Conservation (phyloP, 2,797 vertebrate genomes). For the Acanthurus leucopareius region DNA sequence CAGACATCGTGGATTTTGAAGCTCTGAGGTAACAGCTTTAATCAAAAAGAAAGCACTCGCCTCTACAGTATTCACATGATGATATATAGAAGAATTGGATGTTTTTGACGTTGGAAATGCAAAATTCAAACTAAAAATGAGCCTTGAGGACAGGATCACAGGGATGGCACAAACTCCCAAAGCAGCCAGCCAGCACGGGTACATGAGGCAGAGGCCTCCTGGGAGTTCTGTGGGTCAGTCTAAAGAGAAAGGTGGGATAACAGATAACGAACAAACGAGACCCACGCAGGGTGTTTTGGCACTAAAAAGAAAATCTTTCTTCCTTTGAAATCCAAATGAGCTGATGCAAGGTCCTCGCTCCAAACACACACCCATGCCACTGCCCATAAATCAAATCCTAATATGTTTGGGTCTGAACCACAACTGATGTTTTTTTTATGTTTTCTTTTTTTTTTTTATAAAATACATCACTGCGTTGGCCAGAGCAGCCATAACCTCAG, state of each 20-base stretch:
- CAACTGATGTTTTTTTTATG: conserved; percentile 27
- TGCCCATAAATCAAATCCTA: conserved; percentile 53
- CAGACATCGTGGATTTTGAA: conserved; percentile 21
- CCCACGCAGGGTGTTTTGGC: conserved; percentile 60
- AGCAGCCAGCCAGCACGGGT: conserved; percentile 44
- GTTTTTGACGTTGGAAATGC: conserved; percentile 32
- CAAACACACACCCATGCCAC: conserved; percentile 46
- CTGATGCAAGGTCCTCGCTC: conserved; percentile 54
- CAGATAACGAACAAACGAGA: conserved; percentile 60
- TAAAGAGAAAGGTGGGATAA: conserved; percentile 49
- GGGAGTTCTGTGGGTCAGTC: conserved; percentile 73
- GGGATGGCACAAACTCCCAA: conserved; percentile 60
- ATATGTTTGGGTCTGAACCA: conserved; percentile 51
- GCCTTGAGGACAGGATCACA: conserved; percentile 56
- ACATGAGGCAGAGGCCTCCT: conserved; percentile 40
- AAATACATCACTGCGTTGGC: conserved; percentile 21
- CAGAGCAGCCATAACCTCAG: conserved; percentile 52
- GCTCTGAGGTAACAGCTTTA: conserved; percentile 19
- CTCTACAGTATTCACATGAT: conserved; percentile 35
- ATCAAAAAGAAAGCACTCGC: conserved; percentile 35
- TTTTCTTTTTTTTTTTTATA: conserved; percentile 1
- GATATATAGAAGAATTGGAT: conserved; percentile 17
- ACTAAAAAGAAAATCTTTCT: conserved; percentile 66
- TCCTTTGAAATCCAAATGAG: conserved; percentile 86
- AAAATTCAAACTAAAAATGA: conserved; percentile 51